Evolutionary conservation across 1,140 invertebrate species (phyloP), one percentile per base, ranked within the genome.

Genomic region (Bemisia tabaci): DNA sequence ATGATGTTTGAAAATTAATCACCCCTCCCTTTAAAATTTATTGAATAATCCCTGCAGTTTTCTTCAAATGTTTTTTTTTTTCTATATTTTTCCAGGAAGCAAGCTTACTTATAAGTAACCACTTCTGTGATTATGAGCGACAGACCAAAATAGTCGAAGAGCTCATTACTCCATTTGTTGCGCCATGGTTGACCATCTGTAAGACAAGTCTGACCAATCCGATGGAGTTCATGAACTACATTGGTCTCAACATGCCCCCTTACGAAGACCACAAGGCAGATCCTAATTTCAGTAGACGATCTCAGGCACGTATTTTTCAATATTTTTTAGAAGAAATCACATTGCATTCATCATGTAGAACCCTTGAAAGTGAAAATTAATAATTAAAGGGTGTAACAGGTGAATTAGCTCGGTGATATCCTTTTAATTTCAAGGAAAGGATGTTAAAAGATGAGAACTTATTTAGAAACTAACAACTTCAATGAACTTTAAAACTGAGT

Each of bases 121-220:
- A 94, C 73, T 92, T 92, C 73, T 87, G 89, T 74, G 89, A 94
- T 77, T 95, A 90, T 74, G 87, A 92, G 68, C 83, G 89, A 1
- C 92, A 95, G 75, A 87, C 86, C 24, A 78, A 82, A 23, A 92
- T 94, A 70, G 85, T 94, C 1, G 85, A 85, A n/a, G 87, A 92
- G 77, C 84, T 94, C 12, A 79, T 91, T 59, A 75, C 79, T 17
- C 84, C 85, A 59, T 83, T 83, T 1, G 80, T 82, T 12, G 71
- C 75, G 2, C 83, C 85, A 12, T 89, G 89, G 82, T 72, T 84
- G 1, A 73, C 79, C 21, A 81, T 90, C 33, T 80, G 70, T 12
- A 68, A 65, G 0, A 72, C 82, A 74, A 75, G 82, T 74, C 82
- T 84, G 74, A 83, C 83, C 74, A 83, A 82, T 26, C 85, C 83